Evolutionary conservation across 2,113 vertebrate genomes (phyloP).

Genomic region (Okapia johnstoni): DNA sequence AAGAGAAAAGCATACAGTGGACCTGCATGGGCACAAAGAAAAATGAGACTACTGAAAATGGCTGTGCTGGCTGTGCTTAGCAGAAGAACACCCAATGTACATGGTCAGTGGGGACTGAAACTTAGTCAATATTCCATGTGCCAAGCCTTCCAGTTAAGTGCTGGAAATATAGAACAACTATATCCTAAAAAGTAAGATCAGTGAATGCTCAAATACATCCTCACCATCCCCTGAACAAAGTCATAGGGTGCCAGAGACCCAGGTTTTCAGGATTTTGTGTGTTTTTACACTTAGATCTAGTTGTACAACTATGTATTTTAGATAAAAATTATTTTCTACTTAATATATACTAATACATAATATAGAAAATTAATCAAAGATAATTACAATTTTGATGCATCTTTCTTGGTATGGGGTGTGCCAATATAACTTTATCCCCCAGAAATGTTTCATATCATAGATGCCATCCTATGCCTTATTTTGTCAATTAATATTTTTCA

Average conservation of each 20-base stretch:
- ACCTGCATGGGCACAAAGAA: background rate
- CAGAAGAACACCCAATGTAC: background rate
- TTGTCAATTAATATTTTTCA: background rate
- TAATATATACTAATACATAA: background rate
- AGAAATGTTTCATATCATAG: background rate
- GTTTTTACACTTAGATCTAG: background rate
- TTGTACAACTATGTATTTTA: background rate
- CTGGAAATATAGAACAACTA: background rate
- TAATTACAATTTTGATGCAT: background rate
- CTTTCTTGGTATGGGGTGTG: background rate
- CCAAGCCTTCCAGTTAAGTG: background rate
- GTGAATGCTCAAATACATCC: background rate
- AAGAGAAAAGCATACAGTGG: background rate
- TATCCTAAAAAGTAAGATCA: background rate
- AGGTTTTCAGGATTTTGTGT: background rate
- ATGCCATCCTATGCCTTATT: background rate
- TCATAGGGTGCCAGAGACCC: fast-evolving
- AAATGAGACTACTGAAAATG: background rate
- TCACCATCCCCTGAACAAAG: background rate
- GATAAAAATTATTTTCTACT: background rate
- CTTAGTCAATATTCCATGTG: background rate
- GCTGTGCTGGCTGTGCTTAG: background rate
- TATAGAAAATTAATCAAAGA: background rate
- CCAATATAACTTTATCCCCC: background rate
- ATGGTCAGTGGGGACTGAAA: background rate